Conservation (phyloP, 1,140 invertebrate genomes). For the Papilio helenus region DNA sequence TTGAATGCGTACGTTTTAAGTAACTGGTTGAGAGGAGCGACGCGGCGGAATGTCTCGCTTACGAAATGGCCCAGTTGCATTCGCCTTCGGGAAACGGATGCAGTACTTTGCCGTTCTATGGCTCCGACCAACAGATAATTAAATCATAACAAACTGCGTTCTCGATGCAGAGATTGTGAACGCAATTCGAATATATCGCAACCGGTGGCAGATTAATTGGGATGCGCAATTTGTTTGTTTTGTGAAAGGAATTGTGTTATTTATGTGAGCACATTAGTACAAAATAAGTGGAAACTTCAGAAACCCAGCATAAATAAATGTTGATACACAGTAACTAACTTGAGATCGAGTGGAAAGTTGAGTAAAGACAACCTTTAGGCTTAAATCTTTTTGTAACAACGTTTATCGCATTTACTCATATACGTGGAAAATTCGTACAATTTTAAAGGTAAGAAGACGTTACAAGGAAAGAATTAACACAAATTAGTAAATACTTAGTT, state of each 20-base stretch:
- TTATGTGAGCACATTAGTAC: not conserved
- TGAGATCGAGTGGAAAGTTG: not conserved
- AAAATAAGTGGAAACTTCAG: not conserved
- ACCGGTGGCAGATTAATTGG: conserved; percentile 43
- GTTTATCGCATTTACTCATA: not conserved
- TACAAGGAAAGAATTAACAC: not conserved
- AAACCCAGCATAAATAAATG: not conserved
- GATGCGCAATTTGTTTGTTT: conserved; percentile 30
- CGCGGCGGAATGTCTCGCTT: conserved; percentile 33
- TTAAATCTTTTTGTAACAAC: not conserved
- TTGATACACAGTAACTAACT: too few relatives aligned
- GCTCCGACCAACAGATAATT: conserved; percentile 47
- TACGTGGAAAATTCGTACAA: not conserved
- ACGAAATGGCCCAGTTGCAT: conserved; percentile 38
- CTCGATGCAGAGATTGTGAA: conserved; percentile 44
- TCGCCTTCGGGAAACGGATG: conserved; percentile 60
- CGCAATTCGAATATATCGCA: conserved; percentile 45
- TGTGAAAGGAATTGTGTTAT: not conserved
- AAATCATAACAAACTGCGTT: conserved; percentile 49
- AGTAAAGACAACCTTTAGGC: not conserved
- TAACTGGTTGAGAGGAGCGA: conserved; percentile 28
- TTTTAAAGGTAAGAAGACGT: not conserved
- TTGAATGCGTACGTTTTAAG: conserved; percentile 8
- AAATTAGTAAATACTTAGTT: not conserved
- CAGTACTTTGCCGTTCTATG: conserved; percentile 43